Conservation (phyloP, 2,888 invertebrate species). For the Athalia circularis region DNA sequence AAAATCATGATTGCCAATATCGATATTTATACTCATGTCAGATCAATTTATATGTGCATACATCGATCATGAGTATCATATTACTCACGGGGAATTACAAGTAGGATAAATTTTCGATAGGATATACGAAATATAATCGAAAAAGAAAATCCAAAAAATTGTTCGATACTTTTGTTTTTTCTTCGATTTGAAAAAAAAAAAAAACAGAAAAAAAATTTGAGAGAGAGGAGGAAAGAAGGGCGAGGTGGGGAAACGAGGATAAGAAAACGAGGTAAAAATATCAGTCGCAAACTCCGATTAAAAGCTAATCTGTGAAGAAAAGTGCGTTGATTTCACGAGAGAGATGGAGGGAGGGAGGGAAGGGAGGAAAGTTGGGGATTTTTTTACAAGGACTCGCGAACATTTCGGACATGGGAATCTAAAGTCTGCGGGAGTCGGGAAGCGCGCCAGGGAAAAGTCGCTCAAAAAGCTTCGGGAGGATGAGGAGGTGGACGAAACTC, state of each 20-base stretch:
- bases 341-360: constrained; percentile 4
- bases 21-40: too few relatives aligned
- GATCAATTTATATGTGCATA: too few relatives aligned
- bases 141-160: neutral
- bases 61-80: too few relatives aligned
- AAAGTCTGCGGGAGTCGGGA: too few relatives aligned
- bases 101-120: too few relatives aligned
- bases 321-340: constrained; percentile 36
- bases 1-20: too few relatives aligned
- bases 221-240: neutral
- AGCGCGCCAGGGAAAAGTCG: too few relatives aligned
- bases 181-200: neutral
- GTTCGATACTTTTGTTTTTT: neutral
- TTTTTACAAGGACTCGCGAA: constrained; percentile 1
- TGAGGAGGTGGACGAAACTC: too few relatives aligned
- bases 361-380: constrained; percentile 32
- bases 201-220: too few relatives aligned
- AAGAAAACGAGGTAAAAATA: constrained; percentile 44
- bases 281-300: constrained; percentile 61
- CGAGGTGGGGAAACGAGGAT: neutral
- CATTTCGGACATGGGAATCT: neutral
- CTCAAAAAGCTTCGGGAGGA: too few relatives aligned
- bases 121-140: too few relatives aligned
- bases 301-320: constrained; percentile 67
- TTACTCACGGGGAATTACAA: too few relatives aligned